A percentile compares a stretch with the other conserved stretches of the same genome.
phyloP scores from a whole-genome alignment of 92 coral and sea anemone species.

The Epizoanthus ramosus region DNA sequence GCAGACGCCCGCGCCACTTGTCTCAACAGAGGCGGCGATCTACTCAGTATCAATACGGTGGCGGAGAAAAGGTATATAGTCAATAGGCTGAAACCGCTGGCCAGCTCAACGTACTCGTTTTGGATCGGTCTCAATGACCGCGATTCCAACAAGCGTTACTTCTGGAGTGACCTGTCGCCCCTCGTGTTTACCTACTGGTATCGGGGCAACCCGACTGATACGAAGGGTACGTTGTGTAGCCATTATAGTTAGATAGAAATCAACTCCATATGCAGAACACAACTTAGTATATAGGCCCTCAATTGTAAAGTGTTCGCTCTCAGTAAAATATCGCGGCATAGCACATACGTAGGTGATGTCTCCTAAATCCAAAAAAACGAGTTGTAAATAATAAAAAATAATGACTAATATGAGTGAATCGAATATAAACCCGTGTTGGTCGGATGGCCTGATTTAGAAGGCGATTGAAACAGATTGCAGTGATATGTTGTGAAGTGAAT shows the following conservation, averaged over 20 bases:
- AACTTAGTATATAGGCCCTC: no score
- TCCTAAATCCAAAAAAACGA: no score
- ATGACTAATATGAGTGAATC: no score
- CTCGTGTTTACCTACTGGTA: constrained; percentile 81
- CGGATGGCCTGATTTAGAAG: no score
- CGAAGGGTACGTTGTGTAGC: constrained; percentile 39
- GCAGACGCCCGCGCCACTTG: constrained; percentile 95
- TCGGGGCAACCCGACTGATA: constrained; percentile 75
- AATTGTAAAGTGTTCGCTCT: no score
- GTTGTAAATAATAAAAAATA: no score
- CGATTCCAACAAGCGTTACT: constrained; percentile 60
- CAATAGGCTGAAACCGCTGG: constrained; percentile 65
- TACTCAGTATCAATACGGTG: constrained; percentile 75
- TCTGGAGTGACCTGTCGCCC: constrained; percentile 91
- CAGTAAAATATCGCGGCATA: no score
- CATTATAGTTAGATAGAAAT: background rate
- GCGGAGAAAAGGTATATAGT: constrained; percentile 75
- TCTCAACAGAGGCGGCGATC: constrained; percentile 82
- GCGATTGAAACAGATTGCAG: no score
- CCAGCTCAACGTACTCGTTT: constrained; percentile 66
- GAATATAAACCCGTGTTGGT: no score
- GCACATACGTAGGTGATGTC: no score
- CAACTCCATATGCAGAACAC: no score
- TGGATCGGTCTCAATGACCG: constrained; percentile 96
- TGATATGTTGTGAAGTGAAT: no score